Conservation (phyloP, 2,888 invertebrate species). For the Polymixis lichenea region DNA sequence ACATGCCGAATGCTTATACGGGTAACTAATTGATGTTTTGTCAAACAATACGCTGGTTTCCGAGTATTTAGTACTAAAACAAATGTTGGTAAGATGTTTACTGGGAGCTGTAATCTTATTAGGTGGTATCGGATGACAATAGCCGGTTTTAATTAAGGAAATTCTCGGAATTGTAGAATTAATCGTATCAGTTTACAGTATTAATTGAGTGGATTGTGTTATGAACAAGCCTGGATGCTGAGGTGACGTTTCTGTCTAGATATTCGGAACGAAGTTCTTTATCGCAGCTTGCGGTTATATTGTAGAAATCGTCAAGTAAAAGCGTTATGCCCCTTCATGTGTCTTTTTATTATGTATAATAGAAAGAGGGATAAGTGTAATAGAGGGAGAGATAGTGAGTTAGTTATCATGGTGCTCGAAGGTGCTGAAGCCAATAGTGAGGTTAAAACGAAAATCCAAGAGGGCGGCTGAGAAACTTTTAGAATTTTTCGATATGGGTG, state of each 20-base stretch:
- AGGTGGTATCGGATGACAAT: conserved; percentile 42
- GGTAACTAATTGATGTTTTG: conserved; percentile 61
- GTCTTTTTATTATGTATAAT: too few relatives aligned
- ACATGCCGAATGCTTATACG: conserved; percentile 30
- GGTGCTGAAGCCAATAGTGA: too few relatives aligned
- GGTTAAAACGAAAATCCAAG: too few relatives aligned
- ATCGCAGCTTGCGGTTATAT: too few relatives aligned
- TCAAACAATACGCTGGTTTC: conserved; percentile 44
- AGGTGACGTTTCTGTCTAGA: background rate
- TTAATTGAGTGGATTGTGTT: background rate
- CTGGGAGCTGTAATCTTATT: conserved; percentile 41
- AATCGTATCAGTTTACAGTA: conserved; percentile 20
- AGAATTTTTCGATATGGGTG: too few relatives aligned
- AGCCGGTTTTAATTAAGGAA: conserved; percentile 24
- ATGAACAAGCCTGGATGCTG: background rate
- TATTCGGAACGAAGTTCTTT: too few relatives aligned
- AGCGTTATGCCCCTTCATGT: too few relatives aligned
- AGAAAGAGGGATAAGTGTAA: too few relatives aligned
- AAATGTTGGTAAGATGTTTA: conserved; percentile 35
- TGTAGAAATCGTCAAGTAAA: too few relatives aligned
- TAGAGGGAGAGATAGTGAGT: too few relatives aligned
- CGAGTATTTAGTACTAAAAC: conserved; percentile 38
- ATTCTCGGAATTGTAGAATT: conserved; percentile 13
- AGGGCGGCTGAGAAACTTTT: too few relatives aligned
- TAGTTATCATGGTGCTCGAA: too few relatives aligned